A percentile compares a stretch with the other conserved stretches of the same genome.
Evolutionary conservation across 2,888 invertebrate genomes (phyloP).

Genomic region (Selenia dentaria): DNA sequence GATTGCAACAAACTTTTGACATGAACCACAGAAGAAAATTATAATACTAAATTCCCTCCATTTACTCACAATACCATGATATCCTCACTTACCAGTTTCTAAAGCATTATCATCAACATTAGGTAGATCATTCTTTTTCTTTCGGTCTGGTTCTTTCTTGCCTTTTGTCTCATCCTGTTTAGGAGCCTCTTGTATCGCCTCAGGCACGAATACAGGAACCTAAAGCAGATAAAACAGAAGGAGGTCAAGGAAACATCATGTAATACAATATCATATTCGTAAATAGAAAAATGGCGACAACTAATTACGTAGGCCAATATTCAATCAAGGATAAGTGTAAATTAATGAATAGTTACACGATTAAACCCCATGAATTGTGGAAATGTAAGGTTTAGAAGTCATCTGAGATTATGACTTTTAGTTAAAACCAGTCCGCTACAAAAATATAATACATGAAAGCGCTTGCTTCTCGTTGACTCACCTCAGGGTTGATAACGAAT

Average conservation of each 20-base stretch:
- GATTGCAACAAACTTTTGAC: too few species aligned
- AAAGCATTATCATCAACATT: slow-evolving; percentile 59
- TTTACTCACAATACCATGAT: slow-evolving; percentile 5
- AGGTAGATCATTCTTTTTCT: slow-evolving; percentile 61
- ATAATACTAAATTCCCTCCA: too few species aligned
- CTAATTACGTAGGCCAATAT: slow-evolving; percentile 32
- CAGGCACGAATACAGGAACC: slow-evolving; percentile 36
- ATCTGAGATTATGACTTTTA: slow-evolving; percentile 6
- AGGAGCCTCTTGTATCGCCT: slow-evolving; percentile 40
- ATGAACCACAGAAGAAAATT: too few species aligned
- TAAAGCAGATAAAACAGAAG: slow-evolving; percentile 42
- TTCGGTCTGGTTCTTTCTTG: slow-evolving; percentile 42
- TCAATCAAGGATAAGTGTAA: slow-evolving; percentile 7
- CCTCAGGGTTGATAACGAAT: slow-evolving; percentile 59
- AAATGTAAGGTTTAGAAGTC: neutral
- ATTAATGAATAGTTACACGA: slow-evolving; percentile 2
- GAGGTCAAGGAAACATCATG: slow-evolving; percentile 42
- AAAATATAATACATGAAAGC: slow-evolving; percentile 1
- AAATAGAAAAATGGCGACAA: slow-evolving; percentile 54
- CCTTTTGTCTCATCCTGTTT: slow-evolving; percentile 48
- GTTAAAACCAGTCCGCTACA: slow-evolving; percentile 5
- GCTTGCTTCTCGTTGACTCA: slow-evolving; percentile 51
- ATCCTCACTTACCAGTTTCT: slow-evolving; percentile 62
- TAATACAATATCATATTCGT: slow-evolving; percentile 31
- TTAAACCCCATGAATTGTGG: neutral